Conservation (phyloP, 2,113 vertebrate species). For the Monopterus albus region DNA sequence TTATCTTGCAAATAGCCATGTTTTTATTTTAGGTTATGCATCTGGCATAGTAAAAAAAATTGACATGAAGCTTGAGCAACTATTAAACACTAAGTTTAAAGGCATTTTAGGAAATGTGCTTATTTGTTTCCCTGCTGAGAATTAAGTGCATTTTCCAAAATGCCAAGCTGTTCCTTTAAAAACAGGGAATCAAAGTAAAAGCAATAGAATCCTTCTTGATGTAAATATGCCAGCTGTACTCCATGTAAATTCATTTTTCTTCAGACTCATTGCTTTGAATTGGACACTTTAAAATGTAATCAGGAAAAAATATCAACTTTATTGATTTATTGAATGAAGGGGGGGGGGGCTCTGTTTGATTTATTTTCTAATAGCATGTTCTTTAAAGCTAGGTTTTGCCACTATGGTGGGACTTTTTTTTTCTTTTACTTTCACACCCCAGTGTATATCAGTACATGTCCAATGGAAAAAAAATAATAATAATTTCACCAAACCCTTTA, state of each 20-base stretch:
- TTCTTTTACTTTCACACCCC: no score
- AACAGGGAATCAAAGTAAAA: no score
- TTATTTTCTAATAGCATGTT: constrained; percentile 6
- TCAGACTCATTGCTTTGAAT: constrained; percentile 7
- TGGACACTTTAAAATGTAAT: constrained; percentile 5
- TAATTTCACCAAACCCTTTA: no score
- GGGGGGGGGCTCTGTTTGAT: constrained; percentile 4
- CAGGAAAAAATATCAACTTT: no score
- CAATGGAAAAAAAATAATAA: constrained; percentile 15
- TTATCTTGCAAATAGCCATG: background rate
- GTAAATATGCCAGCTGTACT: no score
- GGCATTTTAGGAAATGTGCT: background rate
- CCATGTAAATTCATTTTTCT: background rate
- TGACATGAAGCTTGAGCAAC: background rate
- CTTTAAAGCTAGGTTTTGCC: no score
- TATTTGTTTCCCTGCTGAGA: no score
- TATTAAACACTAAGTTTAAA: background rate
- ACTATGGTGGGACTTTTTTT: no score
- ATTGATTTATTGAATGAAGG: background rate
- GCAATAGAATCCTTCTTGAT: background rate
- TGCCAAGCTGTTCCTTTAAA: background rate
- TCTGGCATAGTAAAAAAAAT: background rate
- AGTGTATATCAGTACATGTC: background rate
- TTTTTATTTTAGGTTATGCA: background rate
- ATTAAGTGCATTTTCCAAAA: background rate